Base-by-base conservation (phyloP, 2,113 vertebrate genomes). In the Ranitomeya variabilis region DNA sequence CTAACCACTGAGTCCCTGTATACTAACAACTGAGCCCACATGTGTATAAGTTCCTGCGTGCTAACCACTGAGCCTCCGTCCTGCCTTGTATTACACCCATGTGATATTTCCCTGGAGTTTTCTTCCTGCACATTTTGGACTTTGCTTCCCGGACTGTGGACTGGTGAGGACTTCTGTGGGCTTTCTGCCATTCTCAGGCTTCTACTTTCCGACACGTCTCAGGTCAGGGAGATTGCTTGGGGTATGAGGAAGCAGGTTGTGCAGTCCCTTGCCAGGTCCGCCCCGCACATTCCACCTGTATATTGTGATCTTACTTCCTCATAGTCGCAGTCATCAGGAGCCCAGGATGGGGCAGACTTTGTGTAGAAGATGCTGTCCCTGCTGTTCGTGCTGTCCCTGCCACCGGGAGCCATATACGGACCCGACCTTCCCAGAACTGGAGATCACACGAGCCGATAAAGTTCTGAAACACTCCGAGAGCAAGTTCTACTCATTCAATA, bases 281-380 rank as follows among this genome's bases (percentile, higher is more conserved):
- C 83, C 45, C 77, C 15, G 12, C 11, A 80, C 77, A 80, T 80
- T 80, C 52, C 77, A 31, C 23, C 23, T 14, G 23, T 31, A 15
- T 31, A 31, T 57, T 6, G 21, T 5, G 7, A 3, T 45, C 52
- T 80, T n/a, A 80, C 77, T 80, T 80, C 77, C 77, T 80, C 26
- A 54, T 80, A 57, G 77, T 13, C 21, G 14, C 77, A 57, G 21
- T 80, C 52, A 15, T 5, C 11, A 16, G 31, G 67, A 15, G 67
- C 10, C 23, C 15, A 15, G 18, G 14, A 87, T 87, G 86, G 60
- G 86, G 86, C 76, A 55, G 45, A 15, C 2, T 0, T 0, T 87
- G 7, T 87, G 89, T 64, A 90, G 80, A 64, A 19, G 2, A 54
- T 45, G 31, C 71, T 86, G 83, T 52, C 19, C 31, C n/a, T 80